Evolutionary conservation across 1,140 invertebrate genomes (phyloP).

Genomic region (Galendromus occidentalis): DNA sequence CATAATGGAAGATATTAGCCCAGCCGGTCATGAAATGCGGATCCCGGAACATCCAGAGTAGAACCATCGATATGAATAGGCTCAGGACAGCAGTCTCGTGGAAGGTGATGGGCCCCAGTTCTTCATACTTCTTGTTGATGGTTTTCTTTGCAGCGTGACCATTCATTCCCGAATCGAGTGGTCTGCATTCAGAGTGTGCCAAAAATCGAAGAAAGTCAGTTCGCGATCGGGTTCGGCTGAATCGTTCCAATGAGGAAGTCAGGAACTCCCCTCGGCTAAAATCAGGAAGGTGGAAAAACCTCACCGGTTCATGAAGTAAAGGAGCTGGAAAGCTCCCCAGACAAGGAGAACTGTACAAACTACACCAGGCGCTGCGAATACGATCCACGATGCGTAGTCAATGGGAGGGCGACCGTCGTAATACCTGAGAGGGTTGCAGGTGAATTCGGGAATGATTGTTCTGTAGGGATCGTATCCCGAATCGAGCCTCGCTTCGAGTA

Average conservation of each 20-base stretch:
- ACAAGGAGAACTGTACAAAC: conserved; percentile 12
- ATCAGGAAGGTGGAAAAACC: neutral
- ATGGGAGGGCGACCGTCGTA: conserved; percentile 16
- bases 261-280: no score
- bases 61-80: conserved; percentile 55
- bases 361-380: conserved; percentile 14
- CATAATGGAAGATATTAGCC: conserved; percentile 28
- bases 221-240: no score
- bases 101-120: conserved; percentile 51
- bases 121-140: conserved; percentile 45
- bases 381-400: conserved; percentile 16
- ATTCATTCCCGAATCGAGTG: conserved; percentile 9
- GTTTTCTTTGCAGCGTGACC: conserved; percentile 22
- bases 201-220: conserved; percentile 8
- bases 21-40: conserved; percentile 63
- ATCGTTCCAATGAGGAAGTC: no score
- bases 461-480: no score
- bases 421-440: neutral
- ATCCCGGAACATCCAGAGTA: conserved; percentile 69
- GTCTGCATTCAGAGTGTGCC: neutral
- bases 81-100: conserved; percentile 53
- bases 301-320: conserved; percentile 14
- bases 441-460: no score
- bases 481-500: no score
- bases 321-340: conserved; percentile 13